A percentile compares a stretch with the other conserved stretches of the same genome.
These are phyloP conservation scores for Laothoe populi DNA, from an alignment of 2,888 invertebrate species.

Conservation along the genomic window DNA sequence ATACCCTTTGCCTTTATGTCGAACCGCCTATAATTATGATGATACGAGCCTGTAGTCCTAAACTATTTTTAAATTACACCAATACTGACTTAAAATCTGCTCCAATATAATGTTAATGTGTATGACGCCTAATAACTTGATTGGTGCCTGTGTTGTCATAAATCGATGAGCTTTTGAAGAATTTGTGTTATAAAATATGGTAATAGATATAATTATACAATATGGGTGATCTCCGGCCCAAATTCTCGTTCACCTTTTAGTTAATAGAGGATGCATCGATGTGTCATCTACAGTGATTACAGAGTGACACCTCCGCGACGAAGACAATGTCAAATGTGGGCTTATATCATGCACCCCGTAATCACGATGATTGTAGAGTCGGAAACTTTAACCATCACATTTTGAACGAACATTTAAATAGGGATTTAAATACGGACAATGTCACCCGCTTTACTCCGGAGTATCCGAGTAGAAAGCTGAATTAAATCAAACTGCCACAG, in stretches of 20 bases:
- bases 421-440: slow-evolving; percentile 45
- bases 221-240: slow-evolving; percentile 8
- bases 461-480: slow-evolving; percentile 52
- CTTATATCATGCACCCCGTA: slow-evolving; percentile 47
- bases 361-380: slow-evolving; percentile 48
- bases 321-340: slow-evolving; percentile 44
- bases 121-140: slow-evolving; percentile 64
- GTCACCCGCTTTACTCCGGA: slow-evolving; percentile 46
- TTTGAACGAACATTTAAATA: slow-evolving; percentile 20
- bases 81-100: slow-evolving; percentile 65
- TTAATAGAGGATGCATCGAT: neutral
- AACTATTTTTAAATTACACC: slow-evolving; percentile 79
- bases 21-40: slow-evolving; percentile 76
- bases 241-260: neutral
- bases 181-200: slow-evolving; percentile 51
- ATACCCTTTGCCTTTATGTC: slow-evolving; percentile 66
- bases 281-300: slow-evolving; percentile 38
- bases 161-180: slow-evolving; percentile 54
- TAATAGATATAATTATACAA: slow-evolving; percentile 39
- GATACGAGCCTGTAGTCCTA: slow-evolving; percentile 68
- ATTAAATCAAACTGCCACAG: slow-evolving; percentile 61
- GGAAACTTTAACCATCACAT: slow-evolving; percentile 39
- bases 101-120: slow-evolving; percentile 62
- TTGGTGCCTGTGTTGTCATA: slow-evolving; percentile 59
- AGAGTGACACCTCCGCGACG: slow-evolving; percentile 47